Conservation (phyloP, 2,888 invertebrate species). For the Drosophila infuscata region DNA sequence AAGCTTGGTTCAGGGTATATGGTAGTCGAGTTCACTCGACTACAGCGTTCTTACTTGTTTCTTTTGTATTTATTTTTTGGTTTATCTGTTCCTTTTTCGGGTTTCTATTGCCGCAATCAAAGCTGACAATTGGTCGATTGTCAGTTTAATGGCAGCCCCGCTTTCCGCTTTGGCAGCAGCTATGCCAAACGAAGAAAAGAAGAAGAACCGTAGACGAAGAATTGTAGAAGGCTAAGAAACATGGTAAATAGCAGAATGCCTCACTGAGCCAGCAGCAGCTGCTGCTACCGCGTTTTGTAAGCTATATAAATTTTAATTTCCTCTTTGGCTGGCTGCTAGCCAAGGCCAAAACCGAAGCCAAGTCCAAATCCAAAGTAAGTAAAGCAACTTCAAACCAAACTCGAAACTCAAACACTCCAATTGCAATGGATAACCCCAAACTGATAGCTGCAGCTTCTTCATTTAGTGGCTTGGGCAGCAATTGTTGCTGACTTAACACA, state of each 20-base stretch:
- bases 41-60: no score
- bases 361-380: conserved; percentile 30
- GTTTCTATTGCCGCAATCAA: conserved; percentile 52
- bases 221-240: conserved; percentile 8
- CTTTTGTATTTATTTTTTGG: not conserved
- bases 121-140: conserved; percentile 77
- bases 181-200: conserved; percentile 15
- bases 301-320: no score
- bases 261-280: no score
- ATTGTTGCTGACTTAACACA: conserved; percentile 78
- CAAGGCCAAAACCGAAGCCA: conserved; percentile 19
- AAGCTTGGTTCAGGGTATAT: no score
- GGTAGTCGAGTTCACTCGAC: no score
- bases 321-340: conserved; percentile 56
- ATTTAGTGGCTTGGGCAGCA: conserved; percentile 59
- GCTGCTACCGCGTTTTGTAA: no score
- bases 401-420: conserved; percentile 29
- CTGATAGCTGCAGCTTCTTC: conserved; percentile 57
- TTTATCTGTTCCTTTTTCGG: conserved; percentile 8
- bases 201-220: conserved; percentile 18
- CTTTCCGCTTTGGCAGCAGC: conserved; percentile 63
- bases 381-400: conserved; percentile 32
- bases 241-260: no score
- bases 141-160: conserved; percentile 76
- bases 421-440: conserved; percentile 49